Conservation (phyloP, 2,888 invertebrate species). For the Parapristionchus giblindavisi region DNA sequence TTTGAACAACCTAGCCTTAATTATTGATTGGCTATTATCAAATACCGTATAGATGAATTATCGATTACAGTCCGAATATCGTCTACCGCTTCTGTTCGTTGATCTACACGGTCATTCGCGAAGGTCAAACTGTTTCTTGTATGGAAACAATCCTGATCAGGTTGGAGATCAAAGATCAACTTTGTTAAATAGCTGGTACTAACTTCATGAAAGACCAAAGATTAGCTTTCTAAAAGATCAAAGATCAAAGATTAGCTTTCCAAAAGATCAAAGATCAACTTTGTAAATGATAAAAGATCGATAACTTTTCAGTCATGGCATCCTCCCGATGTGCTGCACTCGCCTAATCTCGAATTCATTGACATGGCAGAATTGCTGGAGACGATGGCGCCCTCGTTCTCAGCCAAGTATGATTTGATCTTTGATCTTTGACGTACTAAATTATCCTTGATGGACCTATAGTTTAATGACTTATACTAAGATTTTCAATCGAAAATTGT, state of each 20-base stretch:
- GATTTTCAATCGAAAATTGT: no score
- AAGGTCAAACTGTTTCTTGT: conserved; percentile 91
- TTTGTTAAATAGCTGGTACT: no score
- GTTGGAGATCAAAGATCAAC: conserved; percentile 17
- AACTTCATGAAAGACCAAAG: no score
- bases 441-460: no score
- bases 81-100: conserved; percentile 78
- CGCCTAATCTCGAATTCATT: conserved; percentile 40
- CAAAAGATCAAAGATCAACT: no score
- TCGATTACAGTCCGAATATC: conserved; percentile 8
- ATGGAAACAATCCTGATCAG: conserved; percentile 80
- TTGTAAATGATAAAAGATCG: background rate
- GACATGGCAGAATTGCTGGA: conserved; percentile 45
- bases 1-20: no score
- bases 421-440: background rate
- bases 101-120: conserved; percentile 94
- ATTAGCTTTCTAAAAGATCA: no score
- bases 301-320: conserved; percentile 24
- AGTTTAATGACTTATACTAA: no score
- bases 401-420: conserved; percentile 22
- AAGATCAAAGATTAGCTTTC: no score
- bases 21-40: no score
- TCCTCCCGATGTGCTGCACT: conserved; percentile 17
- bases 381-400: conserved; percentile 46
- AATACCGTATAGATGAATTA: no score